phyloP scores from a whole-genome alignment of 2,797 vertebrate species.

The Lemur catta region DNA sequence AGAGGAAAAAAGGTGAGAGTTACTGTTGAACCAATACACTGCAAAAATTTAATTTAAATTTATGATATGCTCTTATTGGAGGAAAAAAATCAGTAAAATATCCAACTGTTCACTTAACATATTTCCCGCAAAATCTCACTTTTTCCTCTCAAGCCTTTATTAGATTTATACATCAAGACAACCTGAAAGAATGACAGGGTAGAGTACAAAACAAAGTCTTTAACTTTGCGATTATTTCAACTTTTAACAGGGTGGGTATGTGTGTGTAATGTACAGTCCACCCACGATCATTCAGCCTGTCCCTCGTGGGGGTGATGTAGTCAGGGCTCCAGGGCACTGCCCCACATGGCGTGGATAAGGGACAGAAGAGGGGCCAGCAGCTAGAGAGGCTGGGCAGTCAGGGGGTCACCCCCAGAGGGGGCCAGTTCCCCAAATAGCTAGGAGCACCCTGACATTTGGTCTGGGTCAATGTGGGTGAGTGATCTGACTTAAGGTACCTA shows the following conservation, averaged over 20 bases:
- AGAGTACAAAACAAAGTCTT: not conserved
- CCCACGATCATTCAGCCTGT: rapidly evolving
- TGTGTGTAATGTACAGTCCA: not conserved
- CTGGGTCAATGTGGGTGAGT: too few relatives aligned
- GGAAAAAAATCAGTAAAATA: conserved; percentile 34
- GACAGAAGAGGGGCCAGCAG: not conserved
- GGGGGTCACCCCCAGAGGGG: rapidly evolving
- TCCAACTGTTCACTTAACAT: not conserved
- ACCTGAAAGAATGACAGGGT: conserved; percentile 39
- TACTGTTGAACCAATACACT: not conserved
- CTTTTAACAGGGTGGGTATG: not conserved
- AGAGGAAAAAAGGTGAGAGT: not conserved
- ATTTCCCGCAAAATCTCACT: not conserved
- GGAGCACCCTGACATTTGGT: not conserved
- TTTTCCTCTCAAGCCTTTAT: conserved; percentile 32
- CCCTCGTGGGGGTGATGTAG: rapidly evolving
- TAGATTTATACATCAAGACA: conserved; percentile 20
- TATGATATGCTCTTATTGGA: not conserved
- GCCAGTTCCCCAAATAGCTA: not conserved
- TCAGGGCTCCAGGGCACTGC: not conserved
- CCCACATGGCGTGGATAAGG: not conserved
- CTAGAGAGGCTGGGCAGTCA: too few relatives aligned
- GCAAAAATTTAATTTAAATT: conserved; percentile 24
- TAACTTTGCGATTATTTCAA: rapidly evolving
- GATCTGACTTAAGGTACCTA: not conserved